Conservation (phyloP, 2,888 invertebrate species). For the Tubulanus polymorphus region DNA sequence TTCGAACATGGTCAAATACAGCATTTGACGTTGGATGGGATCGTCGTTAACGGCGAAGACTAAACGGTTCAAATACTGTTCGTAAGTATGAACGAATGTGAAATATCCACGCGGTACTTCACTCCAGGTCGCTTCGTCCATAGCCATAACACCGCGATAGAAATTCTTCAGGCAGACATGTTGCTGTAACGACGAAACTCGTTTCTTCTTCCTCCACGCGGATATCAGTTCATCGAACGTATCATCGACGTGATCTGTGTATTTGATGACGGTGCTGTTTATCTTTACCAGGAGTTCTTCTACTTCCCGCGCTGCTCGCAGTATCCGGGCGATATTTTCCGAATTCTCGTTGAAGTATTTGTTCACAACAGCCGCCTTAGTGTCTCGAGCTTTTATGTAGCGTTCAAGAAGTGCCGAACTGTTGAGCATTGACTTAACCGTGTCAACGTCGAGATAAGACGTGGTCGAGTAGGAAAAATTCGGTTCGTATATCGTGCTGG, state of each 20-base stretch:
- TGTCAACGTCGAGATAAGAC: background rate
- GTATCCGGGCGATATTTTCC: background rate
- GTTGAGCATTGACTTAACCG: background rate
- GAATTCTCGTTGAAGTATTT: background rate
- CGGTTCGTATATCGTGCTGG: background rate
- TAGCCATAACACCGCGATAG: conserved; percentile 30
- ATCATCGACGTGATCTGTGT: conserved; percentile 2
- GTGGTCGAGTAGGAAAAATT: background rate
- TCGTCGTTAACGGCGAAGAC: background rate
- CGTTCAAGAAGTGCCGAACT: background rate
- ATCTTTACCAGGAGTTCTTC: background rate
- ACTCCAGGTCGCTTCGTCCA: conserved; percentile 34
- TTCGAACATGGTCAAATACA: conserved; percentile 23
- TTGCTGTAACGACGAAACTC: conserved; percentile 27
- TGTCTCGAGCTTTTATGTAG: background rate
- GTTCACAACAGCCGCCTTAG: background rate
- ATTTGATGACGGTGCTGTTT: background rate
- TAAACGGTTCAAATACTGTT: background rate
- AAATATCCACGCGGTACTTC: conserved; percentile 27
- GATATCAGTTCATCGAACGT: conserved; percentile 16
- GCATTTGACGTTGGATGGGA: background rate
- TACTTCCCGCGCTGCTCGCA: background rate
- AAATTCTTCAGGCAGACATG: conserved; percentile 33
- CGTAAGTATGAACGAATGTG: conserved; percentile 24
- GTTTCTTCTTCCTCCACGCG: conserved; percentile 19